Conservation (phyloP, 2,113 vertebrate genomes). For the Platysteira castanea region DNA sequence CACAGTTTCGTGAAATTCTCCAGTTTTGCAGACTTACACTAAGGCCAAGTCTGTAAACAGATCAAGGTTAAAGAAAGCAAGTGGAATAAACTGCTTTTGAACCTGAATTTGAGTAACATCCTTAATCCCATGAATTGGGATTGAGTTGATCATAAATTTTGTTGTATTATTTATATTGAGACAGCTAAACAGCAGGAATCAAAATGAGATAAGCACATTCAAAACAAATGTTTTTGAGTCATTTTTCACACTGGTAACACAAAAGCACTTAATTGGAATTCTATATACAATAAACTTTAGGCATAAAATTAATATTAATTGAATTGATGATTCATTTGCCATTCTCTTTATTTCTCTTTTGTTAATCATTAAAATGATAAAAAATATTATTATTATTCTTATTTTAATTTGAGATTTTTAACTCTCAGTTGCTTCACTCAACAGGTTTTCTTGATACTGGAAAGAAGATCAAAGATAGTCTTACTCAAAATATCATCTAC, state of each 20-base stretch:
- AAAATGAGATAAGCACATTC: neutral
- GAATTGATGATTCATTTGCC: neutral
- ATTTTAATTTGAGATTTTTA: neutral
- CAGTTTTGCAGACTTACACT: neutral
- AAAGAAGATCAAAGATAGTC: neutral
- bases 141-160: neutral
- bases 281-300: neutral
- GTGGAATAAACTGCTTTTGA: neutral
- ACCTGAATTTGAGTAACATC: neutral
- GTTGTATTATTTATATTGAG: neutral
- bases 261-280: neutral
- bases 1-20: neutral
- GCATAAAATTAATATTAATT: neutral
- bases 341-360: neutral
- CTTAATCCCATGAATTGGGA: neutral
- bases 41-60: neutral
- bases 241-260: neutral
- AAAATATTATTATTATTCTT: neutral
- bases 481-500: neutral
- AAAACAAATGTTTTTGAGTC: neutral
- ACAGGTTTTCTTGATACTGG: neutral
- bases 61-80: neutral
- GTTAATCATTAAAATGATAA: neutral
- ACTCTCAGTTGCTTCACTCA: neutral
- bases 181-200: neutral